A percentile compares a stretch with the other conserved stretches of the same genome.
Evolutionary conservation across 2,113 vertebrate genomes (phyloP).

Genomic region (Fukomys damarensis): DNA sequence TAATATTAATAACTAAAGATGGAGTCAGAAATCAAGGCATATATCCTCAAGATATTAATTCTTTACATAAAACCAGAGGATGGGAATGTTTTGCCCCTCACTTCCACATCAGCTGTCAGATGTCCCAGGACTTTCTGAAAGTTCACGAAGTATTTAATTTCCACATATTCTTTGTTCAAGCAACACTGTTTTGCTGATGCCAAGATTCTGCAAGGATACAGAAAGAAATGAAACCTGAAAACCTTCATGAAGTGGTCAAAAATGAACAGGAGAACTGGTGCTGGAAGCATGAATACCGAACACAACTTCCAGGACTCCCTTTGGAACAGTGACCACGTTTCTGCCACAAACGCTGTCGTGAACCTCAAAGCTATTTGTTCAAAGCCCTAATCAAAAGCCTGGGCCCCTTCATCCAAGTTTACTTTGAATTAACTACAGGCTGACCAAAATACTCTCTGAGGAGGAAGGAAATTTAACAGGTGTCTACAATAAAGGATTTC

Average conservation of each 20-base stretch:
- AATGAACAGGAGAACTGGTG: background rate
- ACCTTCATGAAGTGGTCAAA: background rate
- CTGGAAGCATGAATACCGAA: background rate
- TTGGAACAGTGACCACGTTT: background rate
- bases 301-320: background rate
- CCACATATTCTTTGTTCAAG: background rate
- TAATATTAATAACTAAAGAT: background rate
- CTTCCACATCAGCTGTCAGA: background rate
- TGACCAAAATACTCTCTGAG: constrained; percentile 65
- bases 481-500: constrained; percentile 65
- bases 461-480: constrained; percentile 48
- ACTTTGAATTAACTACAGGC: constrained; percentile 63
- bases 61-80: background rate
- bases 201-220: background rate
- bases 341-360: background rate
- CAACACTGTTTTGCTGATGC: background rate
- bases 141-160: background rate
- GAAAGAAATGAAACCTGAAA: constrained; percentile 1
- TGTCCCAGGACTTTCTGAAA: background rate
- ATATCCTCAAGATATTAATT: background rate
- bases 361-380: constrained; percentile 48
- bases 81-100: background rate
- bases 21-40: background rate
- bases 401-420: constrained; percentile 65
- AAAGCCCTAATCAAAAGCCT: constrained; percentile 70